These are phyloP conservation scores for Lycia hirtaria DNA, from an alignment of 2,888 invertebrate species.

Conservation along the genomic window DNA sequence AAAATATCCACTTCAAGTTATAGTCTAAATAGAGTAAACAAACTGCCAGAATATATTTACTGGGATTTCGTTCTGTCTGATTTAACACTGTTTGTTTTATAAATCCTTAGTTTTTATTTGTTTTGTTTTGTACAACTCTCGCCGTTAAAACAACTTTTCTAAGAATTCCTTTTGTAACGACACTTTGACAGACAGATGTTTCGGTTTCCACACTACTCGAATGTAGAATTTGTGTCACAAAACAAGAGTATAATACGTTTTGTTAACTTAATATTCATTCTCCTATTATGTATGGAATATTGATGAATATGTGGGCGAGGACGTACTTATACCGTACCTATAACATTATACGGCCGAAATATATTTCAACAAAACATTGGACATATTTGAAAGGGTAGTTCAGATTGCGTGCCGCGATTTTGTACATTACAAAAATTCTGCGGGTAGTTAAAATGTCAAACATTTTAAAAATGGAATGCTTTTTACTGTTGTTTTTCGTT, in stretches of 20 bases:
- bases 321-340: background rate
- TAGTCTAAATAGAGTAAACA: constrained; percentile 17
- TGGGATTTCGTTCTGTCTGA: constrained; percentile 21
- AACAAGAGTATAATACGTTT: constrained; percentile 13
- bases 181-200: constrained; percentile 40
- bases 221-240: constrained; percentile 29
- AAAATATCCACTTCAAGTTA: constrained; percentile 13
- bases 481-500: constrained; percentile 30
- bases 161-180: constrained; percentile 28
- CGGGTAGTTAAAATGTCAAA: constrained; percentile 31
- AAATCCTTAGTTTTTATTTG: constrained; percentile 29
- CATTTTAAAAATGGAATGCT: constrained; percentile 31
- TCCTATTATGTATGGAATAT: constrained; percentile 18
- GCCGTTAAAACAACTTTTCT: constrained; percentile 28
- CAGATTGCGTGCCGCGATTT: constrained; percentile 14
- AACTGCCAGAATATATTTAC: constrained; percentile 19
- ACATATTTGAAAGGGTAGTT: constrained; percentile 15
- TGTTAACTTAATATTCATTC: constrained; percentile 24
- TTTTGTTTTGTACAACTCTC: constrained; percentile 27
- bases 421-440: constrained; percentile 29
- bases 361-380: constrained; percentile 16
- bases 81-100: constrained; percentile 27
- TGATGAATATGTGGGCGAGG: constrained; percentile 7
- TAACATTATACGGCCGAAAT: background rate
- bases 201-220: constrained; percentile 46